Percentiles rank a stretch among this genome's conserved stretches.
Conservation (phyloP, 2,888 invertebrate species). For the Mimas tiliae region DNA sequence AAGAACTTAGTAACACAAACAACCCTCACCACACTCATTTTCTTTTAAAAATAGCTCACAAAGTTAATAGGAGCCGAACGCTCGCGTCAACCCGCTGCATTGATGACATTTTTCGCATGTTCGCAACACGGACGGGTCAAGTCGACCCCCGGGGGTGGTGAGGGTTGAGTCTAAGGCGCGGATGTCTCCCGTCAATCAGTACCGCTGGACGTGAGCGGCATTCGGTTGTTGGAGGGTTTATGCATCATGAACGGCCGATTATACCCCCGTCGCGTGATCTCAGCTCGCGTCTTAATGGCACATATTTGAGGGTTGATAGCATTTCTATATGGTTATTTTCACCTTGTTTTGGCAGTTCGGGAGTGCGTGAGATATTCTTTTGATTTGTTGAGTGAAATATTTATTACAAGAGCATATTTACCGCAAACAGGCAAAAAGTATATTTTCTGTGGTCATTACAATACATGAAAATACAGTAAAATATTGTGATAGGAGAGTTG, state of each 20-base stretch:
- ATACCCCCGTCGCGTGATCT: constrained; percentile 21
- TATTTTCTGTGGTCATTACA: too few species aligned
- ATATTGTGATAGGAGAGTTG: too few species aligned
- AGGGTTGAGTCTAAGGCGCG: constrained; percentile 60
- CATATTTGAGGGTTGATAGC: constrained; percentile 11
- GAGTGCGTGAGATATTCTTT: not conserved
- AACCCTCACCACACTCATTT: not conserved
- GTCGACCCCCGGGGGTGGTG: constrained; percentile 40
- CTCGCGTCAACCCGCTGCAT: constrained; percentile 61
- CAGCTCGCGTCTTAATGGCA: constrained; percentile 12
- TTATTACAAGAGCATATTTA: not conserved
- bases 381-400: not conserved
- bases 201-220: constrained; percentile 79
- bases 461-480: too few species aligned
- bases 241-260: constrained; percentile 21
- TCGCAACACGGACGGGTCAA: constrained; percentile 73
- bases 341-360: not conserved
- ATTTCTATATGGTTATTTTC: not conserved
- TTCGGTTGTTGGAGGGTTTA: constrained; percentile 42
- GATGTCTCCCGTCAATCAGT: constrained; percentile 84
- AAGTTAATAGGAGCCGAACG: not conserved
- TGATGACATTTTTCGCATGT: constrained; percentile 84
- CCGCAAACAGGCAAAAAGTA: too few species aligned
- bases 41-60: constrained; percentile 6
- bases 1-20: not conserved